Percentiles rank a stretch among this genome's conserved stretches.
phyloP scores from a whole-genome alignment of 2,888 invertebrate genomes.

The Caenorhabditis panamensis region DNA sequence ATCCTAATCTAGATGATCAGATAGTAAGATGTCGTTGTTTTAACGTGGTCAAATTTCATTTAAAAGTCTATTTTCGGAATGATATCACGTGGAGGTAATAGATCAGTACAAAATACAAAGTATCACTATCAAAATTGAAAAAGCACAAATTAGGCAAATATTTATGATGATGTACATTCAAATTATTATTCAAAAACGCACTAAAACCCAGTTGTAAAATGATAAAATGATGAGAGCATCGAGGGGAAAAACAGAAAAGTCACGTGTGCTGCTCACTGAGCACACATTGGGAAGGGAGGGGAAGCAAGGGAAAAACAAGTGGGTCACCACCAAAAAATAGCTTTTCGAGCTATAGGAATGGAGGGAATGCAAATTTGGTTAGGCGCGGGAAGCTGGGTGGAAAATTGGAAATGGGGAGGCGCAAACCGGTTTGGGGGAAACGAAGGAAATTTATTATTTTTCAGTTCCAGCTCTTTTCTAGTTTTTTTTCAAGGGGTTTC shows the following conservation, averaged over 20 bases:
- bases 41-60: too few relatives aligned
- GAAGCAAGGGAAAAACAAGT: constrained; percentile 13
- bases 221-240: constrained; percentile 15
- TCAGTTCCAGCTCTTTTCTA: neutral
- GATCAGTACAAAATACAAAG: constrained; percentile 30
- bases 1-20: too few relatives aligned
- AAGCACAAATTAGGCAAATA: constrained; percentile 2
- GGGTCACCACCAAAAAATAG: too few relatives aligned
- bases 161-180: too few relatives aligned
- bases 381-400: neutral
- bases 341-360: too few relatives aligned
- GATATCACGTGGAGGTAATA: constrained; percentile 14
- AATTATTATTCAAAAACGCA: neutral
- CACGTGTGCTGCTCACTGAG: constrained; percentile 55
- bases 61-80: neutral
- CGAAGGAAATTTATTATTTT: neutral
- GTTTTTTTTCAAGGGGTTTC: neutral
- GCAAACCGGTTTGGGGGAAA: neutral
- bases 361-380: constrained; percentile 11
- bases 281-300: constrained; percentile 19
- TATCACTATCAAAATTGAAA: neutral
- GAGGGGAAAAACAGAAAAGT: constrained; percentile 32
- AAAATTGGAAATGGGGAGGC: neutral
- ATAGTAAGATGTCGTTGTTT: neutral
- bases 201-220: neutral